phyloP scores from a whole-genome alignment of 92 coral and sea anemone species.

The Epizoanthus rinbou region DNA sequence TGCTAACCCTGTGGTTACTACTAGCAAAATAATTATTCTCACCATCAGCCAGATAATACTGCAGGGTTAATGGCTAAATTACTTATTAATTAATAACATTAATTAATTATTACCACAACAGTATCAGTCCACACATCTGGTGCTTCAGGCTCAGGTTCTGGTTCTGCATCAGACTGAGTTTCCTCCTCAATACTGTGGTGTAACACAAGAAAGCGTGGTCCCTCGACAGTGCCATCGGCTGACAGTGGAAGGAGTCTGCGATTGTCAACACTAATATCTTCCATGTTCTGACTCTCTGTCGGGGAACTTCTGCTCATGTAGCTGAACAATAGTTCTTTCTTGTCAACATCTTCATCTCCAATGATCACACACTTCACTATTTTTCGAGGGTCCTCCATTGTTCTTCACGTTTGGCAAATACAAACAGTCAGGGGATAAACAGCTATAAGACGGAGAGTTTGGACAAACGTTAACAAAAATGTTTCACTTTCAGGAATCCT shows the following conservation, averaged over 20 bases:
- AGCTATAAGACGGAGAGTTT: no score
- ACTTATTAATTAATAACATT: no score
- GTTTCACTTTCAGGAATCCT: no score
- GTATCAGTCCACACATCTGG: constrained; percentile 37
- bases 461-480: no score
- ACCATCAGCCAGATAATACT: no score
- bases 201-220: constrained; percentile 48
- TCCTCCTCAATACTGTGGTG: constrained; percentile 50
- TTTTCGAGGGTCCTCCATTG: constrained; percentile 47
- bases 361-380: constrained; percentile 77
- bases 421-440: no score
- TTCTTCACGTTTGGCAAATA: neutral
- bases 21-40: no score
- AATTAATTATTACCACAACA: constrained; percentile 1
- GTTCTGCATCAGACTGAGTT: constrained; percentile 43
- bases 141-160: constrained; percentile 12
- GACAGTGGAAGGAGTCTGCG: neutral
- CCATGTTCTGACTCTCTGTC: constrained; percentile 39
- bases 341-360: constrained; percentile 87
- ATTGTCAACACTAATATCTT: neutral
- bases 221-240: neutral
- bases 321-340: constrained; percentile 68
- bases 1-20: no score
- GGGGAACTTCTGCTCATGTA: constrained; percentile 41
- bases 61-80: no score